A percentile compares a stretch with the other conserved stretches of the same genome.
These are phyloP conservation scores for Phalacrocorax carbo DNA, from an alignment of 2,113 vertebrate genomes.

Conservation along the genomic window DNA sequence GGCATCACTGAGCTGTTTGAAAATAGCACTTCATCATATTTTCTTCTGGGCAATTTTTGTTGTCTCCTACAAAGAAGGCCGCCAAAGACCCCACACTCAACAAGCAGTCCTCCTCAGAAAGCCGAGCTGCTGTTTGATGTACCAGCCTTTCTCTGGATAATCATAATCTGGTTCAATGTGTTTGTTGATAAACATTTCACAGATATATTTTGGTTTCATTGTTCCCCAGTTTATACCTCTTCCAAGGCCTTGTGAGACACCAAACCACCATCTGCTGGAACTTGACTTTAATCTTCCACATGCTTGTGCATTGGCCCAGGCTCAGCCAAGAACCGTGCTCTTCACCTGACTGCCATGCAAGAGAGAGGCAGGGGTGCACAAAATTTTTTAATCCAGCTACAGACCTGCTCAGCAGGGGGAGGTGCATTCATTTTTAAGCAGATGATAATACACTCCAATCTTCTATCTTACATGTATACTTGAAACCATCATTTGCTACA, in stretches of 20 bases:
- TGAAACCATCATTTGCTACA: background rate
- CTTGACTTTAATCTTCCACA: background rate
- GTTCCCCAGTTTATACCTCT: background rate
- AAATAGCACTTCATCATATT: background rate
- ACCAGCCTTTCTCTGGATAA: background rate
- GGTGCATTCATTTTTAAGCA: background rate
- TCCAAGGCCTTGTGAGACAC: background rate
- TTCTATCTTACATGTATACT: background rate
- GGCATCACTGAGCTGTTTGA: background rate
- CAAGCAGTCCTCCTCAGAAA: background rate
- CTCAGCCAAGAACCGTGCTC: fast-evolving
- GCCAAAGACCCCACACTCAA: background rate
- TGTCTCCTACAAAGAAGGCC: background rate
- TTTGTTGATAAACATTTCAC: slow-evolving; percentile 2
- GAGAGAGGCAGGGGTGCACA: background rate
- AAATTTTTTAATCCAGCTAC: background rate
- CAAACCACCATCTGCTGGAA: background rate
- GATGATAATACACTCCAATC: background rate
- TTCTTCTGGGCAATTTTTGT: background rate
- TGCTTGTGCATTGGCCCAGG: background rate
- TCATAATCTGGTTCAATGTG: background rate
- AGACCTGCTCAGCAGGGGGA: background rate
- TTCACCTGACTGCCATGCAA: fast-evolving
- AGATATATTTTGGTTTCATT: background rate
- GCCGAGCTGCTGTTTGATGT: background rate